Base-by-base conservation (phyloP, 2,888 invertebrate genomes). In the Elmis aenea region DNA sequence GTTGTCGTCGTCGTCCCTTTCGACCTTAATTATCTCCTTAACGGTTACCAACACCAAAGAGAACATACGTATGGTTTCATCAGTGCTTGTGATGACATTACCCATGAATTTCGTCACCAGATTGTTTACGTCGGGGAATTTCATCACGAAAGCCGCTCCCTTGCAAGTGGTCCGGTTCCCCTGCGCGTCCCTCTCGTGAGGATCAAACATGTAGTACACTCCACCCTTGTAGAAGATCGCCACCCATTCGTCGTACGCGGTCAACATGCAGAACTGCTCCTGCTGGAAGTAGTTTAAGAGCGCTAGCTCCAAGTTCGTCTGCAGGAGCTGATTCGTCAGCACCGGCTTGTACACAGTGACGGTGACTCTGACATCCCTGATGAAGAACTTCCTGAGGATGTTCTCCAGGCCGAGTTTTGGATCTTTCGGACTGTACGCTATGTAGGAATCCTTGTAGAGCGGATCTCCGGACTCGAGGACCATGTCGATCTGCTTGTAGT, bases 171-270 rank as follows among this genome's bases (percentile, higher is more conserved):
- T 33, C 26, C 43, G 22, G 8, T 51, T 51, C 0, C 76, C 76
- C 45, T 70, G 68, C 5, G 73, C 61, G 54, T 78, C 73, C 1
- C 77, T 60, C 40, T 75, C 72, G 25, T 70, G 71, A 1, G 79
- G 74, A 55, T 81, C 79, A 51, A 79, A 77, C 62, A 80, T 64
- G 60, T 76, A 81, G 58, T 68, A 81, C 1, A 71, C 72, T 52
- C 71, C 58, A 13, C 59, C 62, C 42, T 70, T 68, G 34, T 68
- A 67, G 14, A 79, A 76, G 0, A 81, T 67, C 0, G 76, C 73
- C 2, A 77, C 69, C 12, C 74, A 72, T 3, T 74, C 68, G 0
- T 66, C 61, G 0, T 69, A 64, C 1, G 75, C 72, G 1, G 74
- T 67, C 11, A 81, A 55, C 8, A 81, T 76, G 0, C 79, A n/a